Evolutionary conservation across 1,140 invertebrate species (phyloP), one percentile per base, ranked within the genome.

Genomic region (Colletes latitarsis): DNA sequence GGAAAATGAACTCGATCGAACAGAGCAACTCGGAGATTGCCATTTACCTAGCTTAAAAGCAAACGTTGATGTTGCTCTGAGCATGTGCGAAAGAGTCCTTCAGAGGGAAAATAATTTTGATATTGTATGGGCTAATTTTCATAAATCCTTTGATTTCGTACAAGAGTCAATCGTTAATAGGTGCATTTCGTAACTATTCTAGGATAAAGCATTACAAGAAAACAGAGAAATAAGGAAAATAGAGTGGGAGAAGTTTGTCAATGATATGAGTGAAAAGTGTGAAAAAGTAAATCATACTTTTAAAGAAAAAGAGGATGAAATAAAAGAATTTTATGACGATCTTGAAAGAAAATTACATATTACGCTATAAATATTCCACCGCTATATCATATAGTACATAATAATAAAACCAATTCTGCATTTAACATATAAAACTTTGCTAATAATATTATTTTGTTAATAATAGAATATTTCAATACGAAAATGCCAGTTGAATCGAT

Each of bases 271-370:
- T 84, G 94, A 95, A 85, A 96, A 96, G 82, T 97, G 96, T 91
- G 92, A 94, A 82, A 94, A 95, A 90, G 95, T 97, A 82, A 96
- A 97, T 88, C 95, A 95, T 88, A 95, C 96, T 43, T 97, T 97
- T 93, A 94, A 95, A 86, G 95, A 96, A 88, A 97, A 97, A 92
- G 96, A 97, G 93, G 95, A 96, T 88, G 95, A 97, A 93, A 92
- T 97, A 6, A 94, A 94, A 82, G 95, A 96, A 82, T 95, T 96
- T 81, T 97, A 97, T 90, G 90, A 94, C 55, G 96, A 97, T 88
- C 91, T 97, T 62, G 96, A 97, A 91, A 94, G 95, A 77, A 96
- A 97, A 88, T 91, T 97, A 8, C 95, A 96, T 75, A 95, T 96
- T 64, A 85, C 81, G n/a, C 55, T 84, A 70, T 93, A 88, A 91